Percentiles rank a stretch among this genome's conserved stretches.
Evolutionary conservation across 2,113 vertebrate genomes (phyloP).

Genomic region (Campylomormyrus numenius): DNA sequence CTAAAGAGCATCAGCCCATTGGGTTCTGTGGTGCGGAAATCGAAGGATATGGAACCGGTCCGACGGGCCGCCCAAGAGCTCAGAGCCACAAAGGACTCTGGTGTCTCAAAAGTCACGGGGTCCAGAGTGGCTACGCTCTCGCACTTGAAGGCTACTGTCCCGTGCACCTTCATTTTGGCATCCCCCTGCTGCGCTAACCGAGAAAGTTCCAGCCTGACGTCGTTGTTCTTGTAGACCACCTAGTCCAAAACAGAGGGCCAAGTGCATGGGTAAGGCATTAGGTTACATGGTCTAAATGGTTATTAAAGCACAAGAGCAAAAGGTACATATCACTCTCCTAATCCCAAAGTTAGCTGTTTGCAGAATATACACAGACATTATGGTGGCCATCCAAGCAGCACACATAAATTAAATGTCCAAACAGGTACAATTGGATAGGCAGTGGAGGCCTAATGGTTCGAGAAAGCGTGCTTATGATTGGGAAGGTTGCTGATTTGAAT

Average conservation of each 20-base stretch:
- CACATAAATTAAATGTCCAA: neutral
- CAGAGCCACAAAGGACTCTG: constrained; percentile 61
- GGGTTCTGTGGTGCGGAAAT: constrained; percentile 61
- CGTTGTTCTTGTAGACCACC: constrained; percentile 80
- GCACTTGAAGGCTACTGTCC: constrained; percentile 77
- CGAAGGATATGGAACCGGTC: constrained; percentile 67
- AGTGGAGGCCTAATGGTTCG: neutral
- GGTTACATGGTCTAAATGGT: neutral
- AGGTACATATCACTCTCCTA: neutral
- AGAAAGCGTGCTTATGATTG: neutral
- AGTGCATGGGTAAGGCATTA: neutral
- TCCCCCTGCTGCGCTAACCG: constrained; percentile 58
- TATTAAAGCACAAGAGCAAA: neutral
- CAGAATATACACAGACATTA: neutral
- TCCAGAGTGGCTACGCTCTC: constrained; percentile 21
- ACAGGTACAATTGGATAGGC: neutral
- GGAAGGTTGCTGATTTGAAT: neutral
- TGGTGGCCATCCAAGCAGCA: neutral
- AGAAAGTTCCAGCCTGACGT: constrained; percentile 68
- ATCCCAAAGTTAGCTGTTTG: neutral
- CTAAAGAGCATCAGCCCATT: constrained; percentile 51
- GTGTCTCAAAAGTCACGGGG: constrained; percentile 20
- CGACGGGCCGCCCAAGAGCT: constrained; percentile 80
- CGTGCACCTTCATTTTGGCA: constrained; percentile 76
- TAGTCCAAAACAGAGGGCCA: constrained; percentile 31